Evolutionary conservation across 2,888 invertebrate species (phyloP), one percentile per base, ranked within the genome.

Genomic region (Drosophila parthenogenetica): DNA sequence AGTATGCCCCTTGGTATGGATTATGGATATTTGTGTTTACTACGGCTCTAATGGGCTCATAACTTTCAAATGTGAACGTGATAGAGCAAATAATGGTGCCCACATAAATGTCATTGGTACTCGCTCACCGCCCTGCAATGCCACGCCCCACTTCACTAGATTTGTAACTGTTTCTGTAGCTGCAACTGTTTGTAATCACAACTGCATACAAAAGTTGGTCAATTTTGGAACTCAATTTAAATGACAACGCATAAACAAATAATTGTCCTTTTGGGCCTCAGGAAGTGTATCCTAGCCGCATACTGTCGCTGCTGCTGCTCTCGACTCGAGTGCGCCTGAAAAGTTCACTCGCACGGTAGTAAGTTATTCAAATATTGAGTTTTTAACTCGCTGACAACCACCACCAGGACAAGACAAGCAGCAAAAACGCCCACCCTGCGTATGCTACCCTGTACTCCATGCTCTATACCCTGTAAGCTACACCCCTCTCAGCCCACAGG

Each of bases 181-280:
- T 66, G 53, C 43, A 55, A 64, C 66, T 70, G 64, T 63, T 64
- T 71, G 67, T 75, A 83, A 83, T 81, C 82, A 62, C 79, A 83
- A 81, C 40, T 43, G 73, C 73, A 82, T 58, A 83, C 83, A 83
- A 67, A 69, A 39, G 42, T n/a, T 76, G 87, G 82, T 89, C 87
- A 82, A 91, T 90, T 91, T 90, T 87, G 87, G 90, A 91, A 90
- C 90, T 90, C 91, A 91, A 91, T 91, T 91, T 90, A 87, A 90
- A 88, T 91, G 91, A 91, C 91, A 91, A 85, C 82, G 85, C 82
- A 81, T 89, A 90, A 90, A 79, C 89, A 91, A 91, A 91, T 91
- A 91, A 90, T 90, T 90, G 91, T 91, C 89, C 90, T 91, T 90
- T 91, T 91, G 68, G 79, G 11, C 48, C 58, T 48, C 58, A 37